Percentiles rank a stretch among this genome's conserved stretches.
phyloP scores from a whole-genome alignment of 2,797 vertebrate species.

The Lemur catta region DNA sequence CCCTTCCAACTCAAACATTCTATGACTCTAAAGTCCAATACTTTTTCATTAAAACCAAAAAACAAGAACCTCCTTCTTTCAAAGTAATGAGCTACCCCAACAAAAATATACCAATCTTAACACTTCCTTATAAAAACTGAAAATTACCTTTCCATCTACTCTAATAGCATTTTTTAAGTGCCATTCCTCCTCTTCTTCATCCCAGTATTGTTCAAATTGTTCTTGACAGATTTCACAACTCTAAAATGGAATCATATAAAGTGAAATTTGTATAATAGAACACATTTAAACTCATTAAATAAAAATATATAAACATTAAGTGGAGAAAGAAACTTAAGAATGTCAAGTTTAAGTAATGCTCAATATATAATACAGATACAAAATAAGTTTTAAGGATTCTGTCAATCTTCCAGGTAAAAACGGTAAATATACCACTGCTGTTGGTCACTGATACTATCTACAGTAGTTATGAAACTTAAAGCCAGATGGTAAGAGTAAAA shows the following conservation, averaged over 20 bases:
- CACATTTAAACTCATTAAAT: slow-evolving; percentile 2
- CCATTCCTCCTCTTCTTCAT: slow-evolving; percentile 99
- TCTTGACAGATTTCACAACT: slow-evolving; percentile 98
- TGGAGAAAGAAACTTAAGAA: background rate
- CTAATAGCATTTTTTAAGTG: slow-evolving; percentile 96
- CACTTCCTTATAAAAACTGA: background rate
- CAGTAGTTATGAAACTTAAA: background rate
- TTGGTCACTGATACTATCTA: background rate
- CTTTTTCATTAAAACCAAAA: slow-evolving; percentile 31
- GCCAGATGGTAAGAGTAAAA: background rate
- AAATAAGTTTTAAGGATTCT: slow-evolving; percentile 4
- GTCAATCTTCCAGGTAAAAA: slow-evolving; percentile 20
- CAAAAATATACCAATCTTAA: background rate
- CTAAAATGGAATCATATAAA: slow-evolving; percentile 81
- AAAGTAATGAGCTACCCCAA: background rate
- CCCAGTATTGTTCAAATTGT: slow-evolving; percentile 98
- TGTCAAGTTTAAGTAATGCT: background rate
- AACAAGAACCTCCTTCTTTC: background rate
- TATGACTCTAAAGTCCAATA: slow-evolving; percentile 21
- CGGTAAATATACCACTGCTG: background rate
- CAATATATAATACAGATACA: background rate
- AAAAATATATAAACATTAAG: slow-evolving; percentile 21
- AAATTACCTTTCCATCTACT: slow-evolving; percentile 94
- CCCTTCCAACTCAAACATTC: slow-evolving; percentile 14
- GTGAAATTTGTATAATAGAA: slow-evolving; percentile 1